These are phyloP conservation scores for Drosophila teissieri DNA, from an alignment of 1,140 invertebrate genomes.

Conservation along the genomic window DNA sequence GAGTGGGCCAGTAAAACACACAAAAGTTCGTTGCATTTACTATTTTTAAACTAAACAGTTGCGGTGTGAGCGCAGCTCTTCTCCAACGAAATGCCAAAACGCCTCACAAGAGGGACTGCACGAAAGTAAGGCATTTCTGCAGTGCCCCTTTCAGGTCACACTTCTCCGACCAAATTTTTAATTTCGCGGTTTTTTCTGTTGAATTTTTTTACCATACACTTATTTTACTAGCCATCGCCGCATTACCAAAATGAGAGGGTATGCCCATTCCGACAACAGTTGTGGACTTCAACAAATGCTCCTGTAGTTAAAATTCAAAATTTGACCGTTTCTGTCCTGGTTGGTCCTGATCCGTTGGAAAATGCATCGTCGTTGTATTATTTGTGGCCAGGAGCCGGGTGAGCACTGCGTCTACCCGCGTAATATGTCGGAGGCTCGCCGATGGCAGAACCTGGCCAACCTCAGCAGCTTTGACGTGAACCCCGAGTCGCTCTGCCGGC, in stretches of 20 bases:
- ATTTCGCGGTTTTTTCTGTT: neutral
- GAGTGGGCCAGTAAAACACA: constrained; percentile 4
- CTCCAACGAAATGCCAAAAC: neutral
- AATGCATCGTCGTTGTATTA: constrained; percentile 62
- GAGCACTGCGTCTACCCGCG: constrained; percentile 32
- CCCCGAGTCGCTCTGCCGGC: constrained; percentile 11
- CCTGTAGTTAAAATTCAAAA: constrained; percentile 45
- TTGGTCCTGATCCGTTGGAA: constrained; percentile 11
- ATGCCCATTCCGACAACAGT: constrained; percentile 13
- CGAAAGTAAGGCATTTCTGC: no score
- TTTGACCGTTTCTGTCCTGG: constrained; percentile 35
- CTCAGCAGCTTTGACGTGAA: constrained; percentile 25
- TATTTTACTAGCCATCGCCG: no score
- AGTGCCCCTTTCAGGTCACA: neutral
- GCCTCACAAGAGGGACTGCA: neutral
- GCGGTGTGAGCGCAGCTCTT: neutral
- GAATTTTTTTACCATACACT: no score
- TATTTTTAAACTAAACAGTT: constrained; percentile 50
- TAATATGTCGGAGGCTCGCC: constrained; percentile 34
- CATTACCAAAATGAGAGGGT: no score
- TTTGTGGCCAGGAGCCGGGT: constrained; percentile 53
- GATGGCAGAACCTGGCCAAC: constrained; percentile 44
- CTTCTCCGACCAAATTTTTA: neutral
- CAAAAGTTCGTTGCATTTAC: constrained; percentile 56
- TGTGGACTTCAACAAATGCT: constrained; percentile 17